Evolutionary conservation across 2,113 vertebrate genomes (phyloP).

Genomic region (Periophthalmodon schlosseri): DNA sequence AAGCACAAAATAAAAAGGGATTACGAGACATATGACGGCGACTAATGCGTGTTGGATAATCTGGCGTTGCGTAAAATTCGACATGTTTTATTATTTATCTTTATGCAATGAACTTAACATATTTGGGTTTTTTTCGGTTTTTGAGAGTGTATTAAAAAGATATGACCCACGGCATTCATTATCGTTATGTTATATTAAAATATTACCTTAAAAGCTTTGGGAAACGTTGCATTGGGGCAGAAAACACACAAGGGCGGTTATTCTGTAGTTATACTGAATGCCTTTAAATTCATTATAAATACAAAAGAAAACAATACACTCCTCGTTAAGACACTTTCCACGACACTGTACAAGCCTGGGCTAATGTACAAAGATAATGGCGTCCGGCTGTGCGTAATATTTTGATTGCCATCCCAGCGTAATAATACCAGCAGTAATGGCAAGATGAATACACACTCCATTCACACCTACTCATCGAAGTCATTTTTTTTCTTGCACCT

Average conservation of each 20-base stretch:
- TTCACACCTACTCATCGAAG: not conserved
- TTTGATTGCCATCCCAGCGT: not conserved
- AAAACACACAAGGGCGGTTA: not conserved
- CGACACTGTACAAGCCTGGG: not conserved
- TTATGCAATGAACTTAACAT: not conserved
- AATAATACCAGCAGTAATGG: conserved; percentile 8
- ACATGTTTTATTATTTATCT: not conserved
- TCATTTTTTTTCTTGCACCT: not conserved
- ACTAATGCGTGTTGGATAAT: conserved; percentile 10
- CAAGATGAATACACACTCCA: not conserved
- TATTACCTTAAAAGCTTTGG: not conserved
- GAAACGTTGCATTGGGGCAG: not conserved
- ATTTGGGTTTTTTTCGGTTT: not conserved
- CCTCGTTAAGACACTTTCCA: not conserved
- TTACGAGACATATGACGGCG: conserved; percentile 30
- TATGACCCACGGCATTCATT: not conserved
- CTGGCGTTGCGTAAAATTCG: not conserved
- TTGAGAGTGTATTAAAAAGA: not conserved
- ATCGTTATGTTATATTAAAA: not conserved
- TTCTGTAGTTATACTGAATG: not conserved
- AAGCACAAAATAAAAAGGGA: not conserved
- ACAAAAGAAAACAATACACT: not conserved
- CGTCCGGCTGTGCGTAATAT: not conserved
- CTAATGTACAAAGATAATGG: not conserved
- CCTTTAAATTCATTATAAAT: not conserved